Conservation (phyloP, 2,888 invertebrate species). For the Carpatolechia fugitivella region DNA sequence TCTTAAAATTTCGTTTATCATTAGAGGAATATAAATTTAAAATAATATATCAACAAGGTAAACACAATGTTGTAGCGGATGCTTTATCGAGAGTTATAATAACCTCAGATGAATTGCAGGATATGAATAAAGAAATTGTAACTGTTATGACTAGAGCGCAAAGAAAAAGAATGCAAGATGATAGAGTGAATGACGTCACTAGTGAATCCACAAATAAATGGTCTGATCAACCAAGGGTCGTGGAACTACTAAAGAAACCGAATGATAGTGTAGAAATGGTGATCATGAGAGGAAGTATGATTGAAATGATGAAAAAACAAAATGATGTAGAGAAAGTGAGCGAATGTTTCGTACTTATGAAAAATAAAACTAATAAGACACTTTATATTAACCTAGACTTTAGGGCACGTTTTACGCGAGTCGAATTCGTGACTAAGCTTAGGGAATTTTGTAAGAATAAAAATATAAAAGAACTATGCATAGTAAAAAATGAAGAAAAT, state of each 20-base stretch:
- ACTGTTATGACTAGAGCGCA: background rate
- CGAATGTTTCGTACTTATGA: background rate
- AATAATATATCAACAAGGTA: background rate
- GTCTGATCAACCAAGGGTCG: conserved; percentile 18
- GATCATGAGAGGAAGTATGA: too few relatives aligned
- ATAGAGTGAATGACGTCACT: too few relatives aligned
- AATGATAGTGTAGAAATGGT: background rate
- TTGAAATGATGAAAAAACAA: background rate
- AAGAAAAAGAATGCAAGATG: too few relatives aligned
- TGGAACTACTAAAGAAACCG: conserved; percentile 14
- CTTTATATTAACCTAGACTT: conserved; percentile 13
- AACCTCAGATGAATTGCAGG: background rate
- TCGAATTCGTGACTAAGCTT: conserved; percentile 16
- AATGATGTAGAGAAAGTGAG: background rate
- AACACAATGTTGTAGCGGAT: background rate
- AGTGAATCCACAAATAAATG: conserved; percentile 3
- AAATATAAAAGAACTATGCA: conserved; percentile 12
- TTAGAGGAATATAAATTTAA: conserved; percentile 17
- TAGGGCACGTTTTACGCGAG: conserved; percentile 14
- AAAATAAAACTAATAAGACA: conserved; percentile 11
- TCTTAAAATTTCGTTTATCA: conserved; percentile 17
- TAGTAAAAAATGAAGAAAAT: conserved; percentile 18
- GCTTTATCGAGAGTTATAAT: background rate
- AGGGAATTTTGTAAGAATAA: conserved; percentile 14
- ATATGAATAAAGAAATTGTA: background rate